Conservation (phyloP, 1,140 invertebrate genomes). For the Zaprionus gabonicus region DNA sequence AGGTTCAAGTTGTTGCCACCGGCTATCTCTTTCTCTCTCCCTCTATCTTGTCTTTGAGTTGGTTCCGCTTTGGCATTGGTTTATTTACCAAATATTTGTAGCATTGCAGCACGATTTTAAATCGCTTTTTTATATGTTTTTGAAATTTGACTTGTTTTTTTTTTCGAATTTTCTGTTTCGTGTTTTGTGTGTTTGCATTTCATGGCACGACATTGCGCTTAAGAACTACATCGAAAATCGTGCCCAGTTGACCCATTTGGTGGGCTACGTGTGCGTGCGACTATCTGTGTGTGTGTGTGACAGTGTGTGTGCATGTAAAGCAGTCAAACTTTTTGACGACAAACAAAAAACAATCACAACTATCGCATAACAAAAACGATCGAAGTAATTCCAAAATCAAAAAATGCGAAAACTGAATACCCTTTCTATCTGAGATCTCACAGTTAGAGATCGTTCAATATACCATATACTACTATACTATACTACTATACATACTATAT, state of each 20-base stretch:
- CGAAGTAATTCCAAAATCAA: constrained; percentile 23
- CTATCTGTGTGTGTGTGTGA: not conserved
- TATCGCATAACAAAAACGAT: constrained; percentile 37
- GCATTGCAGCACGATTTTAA: constrained; percentile 65
- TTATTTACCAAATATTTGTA: constrained; percentile 62
- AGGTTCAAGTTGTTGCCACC: constrained; percentile 32
- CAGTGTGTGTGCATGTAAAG: constrained; percentile 48
- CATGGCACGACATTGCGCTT: constrained; percentile 60
- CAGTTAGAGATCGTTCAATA: not conserved
- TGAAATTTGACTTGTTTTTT: not conserved
- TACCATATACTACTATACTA: too few species aligned
- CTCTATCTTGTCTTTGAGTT: constrained; percentile 24
- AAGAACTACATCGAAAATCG: constrained; percentile 64
- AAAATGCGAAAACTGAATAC: constrained; percentile 24
- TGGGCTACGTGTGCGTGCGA: not conserved
- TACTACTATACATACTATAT: too few species aligned
- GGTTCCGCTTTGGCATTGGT: constrained; percentile 64
- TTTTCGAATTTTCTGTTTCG: not conserved
- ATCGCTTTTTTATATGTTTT: constrained; percentile 44
- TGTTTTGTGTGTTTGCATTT: constrained; percentile 49
- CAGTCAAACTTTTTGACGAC: constrained; percentile 45
- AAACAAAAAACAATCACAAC: constrained; percentile 39
- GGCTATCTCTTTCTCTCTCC: not conserved
- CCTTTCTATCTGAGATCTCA: not conserved
- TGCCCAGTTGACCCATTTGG: constrained; percentile 60